Percentiles rank a stretch among this genome's conserved stretches.
These are phyloP conservation scores for Philantomba maxwellii DNA, from an alignment of 2,113 vertebrate genomes.

Conservation along the genomic window DNA sequence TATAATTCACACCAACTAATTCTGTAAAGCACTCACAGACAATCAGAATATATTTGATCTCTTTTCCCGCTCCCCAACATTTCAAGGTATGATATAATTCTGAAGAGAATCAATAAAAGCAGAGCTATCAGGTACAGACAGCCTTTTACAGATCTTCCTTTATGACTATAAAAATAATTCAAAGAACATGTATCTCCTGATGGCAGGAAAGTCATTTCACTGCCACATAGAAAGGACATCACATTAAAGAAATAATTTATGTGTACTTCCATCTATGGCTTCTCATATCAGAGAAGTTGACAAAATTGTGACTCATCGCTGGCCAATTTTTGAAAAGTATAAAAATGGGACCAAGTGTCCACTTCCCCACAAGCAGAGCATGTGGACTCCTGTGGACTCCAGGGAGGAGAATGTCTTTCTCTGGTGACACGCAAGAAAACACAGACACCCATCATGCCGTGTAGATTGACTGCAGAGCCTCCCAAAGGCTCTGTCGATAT, in stretches of 20 bases:
- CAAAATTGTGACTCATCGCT: conserved; percentile 31
- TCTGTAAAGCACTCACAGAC: neutral
- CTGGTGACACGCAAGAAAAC: conserved; percentile 38
- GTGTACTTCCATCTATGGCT: neutral
- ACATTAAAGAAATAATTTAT: conserved; percentile 20
- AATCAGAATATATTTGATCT: neutral
- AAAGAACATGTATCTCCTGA: neutral
- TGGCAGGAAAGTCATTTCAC: neutral
- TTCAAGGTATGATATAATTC: neutral
- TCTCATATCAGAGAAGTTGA: neutral
- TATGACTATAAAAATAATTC: conserved; percentile 23
- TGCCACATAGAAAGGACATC: neutral
- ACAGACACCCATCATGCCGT: conserved; percentile 18
- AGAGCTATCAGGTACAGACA: neutral
- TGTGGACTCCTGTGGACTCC: neutral
- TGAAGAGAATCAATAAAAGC: neutral
- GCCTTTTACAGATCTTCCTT: neutral
- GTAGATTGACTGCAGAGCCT: neutral
- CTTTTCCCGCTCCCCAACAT: neutral
- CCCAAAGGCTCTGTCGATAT: neutral
- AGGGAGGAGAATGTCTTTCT: neutral
- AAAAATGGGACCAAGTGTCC: conserved; percentile 26
- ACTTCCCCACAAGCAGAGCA: neutral
- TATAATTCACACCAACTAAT: neutral
- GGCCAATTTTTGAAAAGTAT: conserved; percentile 34